Conservation (phyloP, 2,113 vertebrate genomes). For the Heterotilapia buettikoferi region DNA sequence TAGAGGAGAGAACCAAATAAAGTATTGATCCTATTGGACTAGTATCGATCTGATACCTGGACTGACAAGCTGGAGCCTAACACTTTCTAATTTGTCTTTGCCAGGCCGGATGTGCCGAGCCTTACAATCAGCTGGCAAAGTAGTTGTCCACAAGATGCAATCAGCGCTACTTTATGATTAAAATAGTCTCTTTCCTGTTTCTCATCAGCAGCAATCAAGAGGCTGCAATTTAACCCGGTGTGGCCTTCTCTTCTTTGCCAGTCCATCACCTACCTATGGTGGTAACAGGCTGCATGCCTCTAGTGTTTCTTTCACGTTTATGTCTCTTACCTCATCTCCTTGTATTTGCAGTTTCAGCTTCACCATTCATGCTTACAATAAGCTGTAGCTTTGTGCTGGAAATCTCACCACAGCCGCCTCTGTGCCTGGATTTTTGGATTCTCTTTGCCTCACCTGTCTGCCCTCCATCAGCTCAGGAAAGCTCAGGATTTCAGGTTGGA, state of each 20-base stretch:
- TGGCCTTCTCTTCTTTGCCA: not conserved
- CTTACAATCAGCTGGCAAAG: not conserved
- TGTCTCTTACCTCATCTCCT: not conserved
- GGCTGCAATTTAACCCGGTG: not conserved
- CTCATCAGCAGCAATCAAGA: not conserved
- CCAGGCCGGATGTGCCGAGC: not conserved
- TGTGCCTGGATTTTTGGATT: not conserved
- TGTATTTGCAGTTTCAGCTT: not conserved
- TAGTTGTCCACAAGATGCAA: not conserved
- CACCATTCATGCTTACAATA: not conserved
- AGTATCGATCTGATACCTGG: not conserved
- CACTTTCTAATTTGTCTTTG: not conserved
- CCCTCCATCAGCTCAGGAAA: not conserved
- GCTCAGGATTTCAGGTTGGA: not conserved
- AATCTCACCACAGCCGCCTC: too few species aligned
- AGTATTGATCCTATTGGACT: not conserved
- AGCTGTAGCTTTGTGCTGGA: not conserved
- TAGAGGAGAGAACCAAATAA: not conserved
- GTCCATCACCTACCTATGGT: not conserved
- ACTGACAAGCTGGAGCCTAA: not conserved
- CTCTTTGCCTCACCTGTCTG: not conserved
- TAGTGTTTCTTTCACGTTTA: not conserved
- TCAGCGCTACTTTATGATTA: not conserved
- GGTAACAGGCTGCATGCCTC: not conserved
- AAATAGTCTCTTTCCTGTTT: not conserved